These are phyloP conservation scores for Drosophila limbata DNA, from an alignment of 2,888 invertebrate genomes.

Conservation along the genomic window DNA sequence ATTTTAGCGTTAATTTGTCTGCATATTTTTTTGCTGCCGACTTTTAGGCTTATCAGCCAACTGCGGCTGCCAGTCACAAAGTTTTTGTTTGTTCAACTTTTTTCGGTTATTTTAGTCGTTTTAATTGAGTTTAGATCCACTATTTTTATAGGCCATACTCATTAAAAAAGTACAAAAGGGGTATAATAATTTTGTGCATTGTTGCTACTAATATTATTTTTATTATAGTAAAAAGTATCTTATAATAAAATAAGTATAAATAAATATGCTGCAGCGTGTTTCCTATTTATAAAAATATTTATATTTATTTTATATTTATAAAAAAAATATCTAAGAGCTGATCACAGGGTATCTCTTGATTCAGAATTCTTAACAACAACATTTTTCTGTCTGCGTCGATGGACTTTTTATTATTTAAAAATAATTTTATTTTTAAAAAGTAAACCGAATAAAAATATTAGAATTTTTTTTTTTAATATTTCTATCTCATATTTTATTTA, in stretches of 20 bases:
- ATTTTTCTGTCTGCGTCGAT: neutral
- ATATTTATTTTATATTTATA: no score
- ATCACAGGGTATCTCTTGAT: neutral
- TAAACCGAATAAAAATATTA: no score
- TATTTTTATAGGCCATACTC: neutral
- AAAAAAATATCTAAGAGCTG: no score
- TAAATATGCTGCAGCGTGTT: no score
- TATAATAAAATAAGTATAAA: no score
- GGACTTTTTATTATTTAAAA: neutral
- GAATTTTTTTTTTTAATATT: slow-evolving; percentile 8
- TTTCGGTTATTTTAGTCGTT: slow-evolving; percentile 34
- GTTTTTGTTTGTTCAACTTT: slow-evolving; percentile 30
- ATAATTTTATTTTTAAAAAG: no score
- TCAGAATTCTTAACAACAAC: neutral
- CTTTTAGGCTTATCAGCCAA: slow-evolving; percentile 54
- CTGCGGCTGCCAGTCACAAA: slow-evolving; percentile 40
- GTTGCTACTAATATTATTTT: no score
- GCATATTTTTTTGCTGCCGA: slow-evolving; percentile 30
- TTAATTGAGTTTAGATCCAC: slow-evolving; percentile 62
- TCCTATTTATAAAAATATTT: no score
- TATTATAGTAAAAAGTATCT: no score
- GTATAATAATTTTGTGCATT: neutral
- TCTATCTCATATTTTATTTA: no score
- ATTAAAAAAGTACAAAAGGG: neutral
- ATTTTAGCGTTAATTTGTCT: slow-evolving; percentile 64